Base-by-base conservation (phyloP, 1,140 invertebrate species). In the Kradibia gibbosae region DNA sequence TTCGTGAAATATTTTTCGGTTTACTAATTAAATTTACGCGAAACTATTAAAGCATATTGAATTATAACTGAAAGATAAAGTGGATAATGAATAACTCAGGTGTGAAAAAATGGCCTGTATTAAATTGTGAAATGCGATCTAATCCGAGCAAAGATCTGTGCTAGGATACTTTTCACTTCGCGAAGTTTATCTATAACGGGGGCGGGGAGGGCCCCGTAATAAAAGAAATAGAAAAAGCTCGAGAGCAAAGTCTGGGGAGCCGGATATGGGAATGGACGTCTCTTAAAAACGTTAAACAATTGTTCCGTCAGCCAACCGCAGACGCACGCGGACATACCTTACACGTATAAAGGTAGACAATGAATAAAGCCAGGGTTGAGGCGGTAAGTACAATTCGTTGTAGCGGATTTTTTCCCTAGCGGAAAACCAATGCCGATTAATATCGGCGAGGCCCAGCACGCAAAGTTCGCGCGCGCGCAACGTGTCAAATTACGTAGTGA, bases 351-450 rank as follows among this genome's bases (percentile, higher is more conserved):
- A 77, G 15, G 73, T 31, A 50, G 28, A 76, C 62, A 57, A 70
- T 81, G 70, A 78, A 74, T 80, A 81, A 76, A 55, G 50, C 50
- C 39, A 71, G 31, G 8, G 22, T 50, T 31, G 36, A 28, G 28
- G 34, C 34, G 31, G 55, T 82, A 78, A 77, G 81, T 82, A 82
- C 76, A 78, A 78, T 78, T 77, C 80, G 72, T 76, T 81, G 80
- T 81, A 72, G 39, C 31, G 39, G n/a, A 70, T 81, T 81, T 81
- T 75, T 80, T 20, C 17, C 3, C 36, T 22, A 15, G 3, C 28
- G 31, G 48, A 50, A 71, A 67, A 70, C 28, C 36, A 0, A 71
- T 67, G 55, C 48, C 60, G 62, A 77, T 81, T 80, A 75, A 74
- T 80, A 80, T 80, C 73, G 79, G 42, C 25, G 7, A 4, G n/a